Evolutionary conservation across 2,888 invertebrate species (phyloP).

Genomic region (Pimpla rufipes): DNA sequence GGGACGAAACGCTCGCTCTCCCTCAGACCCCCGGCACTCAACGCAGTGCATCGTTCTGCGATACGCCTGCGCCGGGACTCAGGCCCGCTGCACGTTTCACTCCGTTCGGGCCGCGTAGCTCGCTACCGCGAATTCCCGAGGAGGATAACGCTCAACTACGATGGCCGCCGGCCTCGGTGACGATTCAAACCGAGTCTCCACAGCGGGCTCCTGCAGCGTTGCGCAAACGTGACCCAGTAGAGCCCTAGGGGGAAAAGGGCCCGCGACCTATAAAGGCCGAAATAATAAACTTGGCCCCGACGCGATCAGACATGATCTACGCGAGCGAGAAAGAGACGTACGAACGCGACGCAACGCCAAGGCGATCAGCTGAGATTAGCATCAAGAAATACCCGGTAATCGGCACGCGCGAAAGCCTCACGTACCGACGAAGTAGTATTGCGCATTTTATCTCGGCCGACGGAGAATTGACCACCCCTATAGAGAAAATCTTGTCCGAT

Average conservation of each 20-base stretch:
- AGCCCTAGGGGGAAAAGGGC: too few relatives aligned
- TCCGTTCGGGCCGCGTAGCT: background rate
- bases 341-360: background rate
- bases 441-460: slow-evolving; percentile 28
- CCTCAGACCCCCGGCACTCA: too few relatives aligned
- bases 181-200: background rate
- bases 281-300: background rate
- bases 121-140: background rate
- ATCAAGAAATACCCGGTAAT: background rate
- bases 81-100: background rate
- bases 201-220: too few relatives aligned
- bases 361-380: background rate
- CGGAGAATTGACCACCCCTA: background rate
- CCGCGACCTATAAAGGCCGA: too few relatives aligned
- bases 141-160: background rate
- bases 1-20: background rate
- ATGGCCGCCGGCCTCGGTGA: slow-evolving; percentile 4
- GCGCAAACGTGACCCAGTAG: too few relatives aligned
- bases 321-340: background rate
- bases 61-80: background rate
- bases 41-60: background rate
- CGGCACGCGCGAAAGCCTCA: slow-evolving; percentile 5
- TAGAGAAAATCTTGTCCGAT: background rate
- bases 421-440: background rate
- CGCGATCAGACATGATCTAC: background rate